Evolutionary conservation across 2,888 invertebrate species (phyloP).

Genomic region (Romanomermis culicivorax): DNA sequence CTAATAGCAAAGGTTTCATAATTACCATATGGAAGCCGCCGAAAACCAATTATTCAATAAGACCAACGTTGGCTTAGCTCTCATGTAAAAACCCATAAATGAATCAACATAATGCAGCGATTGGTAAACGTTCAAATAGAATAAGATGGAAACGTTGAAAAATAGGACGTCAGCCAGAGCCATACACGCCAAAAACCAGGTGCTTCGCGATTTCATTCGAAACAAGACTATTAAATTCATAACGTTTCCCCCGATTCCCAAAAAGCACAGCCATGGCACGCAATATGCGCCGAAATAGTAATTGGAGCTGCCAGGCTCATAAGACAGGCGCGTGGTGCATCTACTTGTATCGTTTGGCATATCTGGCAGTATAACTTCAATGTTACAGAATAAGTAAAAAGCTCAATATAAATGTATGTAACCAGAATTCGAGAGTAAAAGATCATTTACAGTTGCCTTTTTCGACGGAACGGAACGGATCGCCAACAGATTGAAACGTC

Average conservation of each 20-base stretch:
- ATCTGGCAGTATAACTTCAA: too few species aligned
- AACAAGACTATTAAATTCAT: conserved; percentile 8
- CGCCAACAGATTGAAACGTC: too few species aligned
- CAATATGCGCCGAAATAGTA: not conserved
- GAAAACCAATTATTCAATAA: conserved; percentile 8
- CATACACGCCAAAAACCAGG: conserved; percentile 7
- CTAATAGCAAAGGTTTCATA: not conserved
- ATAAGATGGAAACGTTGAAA: not conserved
- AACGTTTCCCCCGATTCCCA: conserved; percentile 5
- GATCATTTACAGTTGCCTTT: too few species aligned
- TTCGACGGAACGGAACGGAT: too few species aligned
- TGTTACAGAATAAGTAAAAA: too few species aligned
- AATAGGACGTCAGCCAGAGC: conserved; percentile 8
- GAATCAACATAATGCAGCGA: not conserved
- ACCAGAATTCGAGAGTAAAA: too few species aligned
- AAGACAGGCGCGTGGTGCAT: too few species aligned
- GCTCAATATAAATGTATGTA: too few species aligned
- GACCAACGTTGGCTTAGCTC: not conserved
- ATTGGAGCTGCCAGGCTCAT: not conserved
- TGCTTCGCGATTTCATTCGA: conserved; percentile 3
- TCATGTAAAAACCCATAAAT: not conserved
- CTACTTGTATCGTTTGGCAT: too few species aligned
- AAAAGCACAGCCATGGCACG: not conserved
- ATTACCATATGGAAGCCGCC: conserved; percentile 8
- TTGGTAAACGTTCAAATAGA: conserved; percentile 1